Evolutionary conservation across 1,140 invertebrate genomes (phyloP), one percentile per base, ranked within the genome.

Genomic region (Ceratoteleas bidentatus): DNA sequence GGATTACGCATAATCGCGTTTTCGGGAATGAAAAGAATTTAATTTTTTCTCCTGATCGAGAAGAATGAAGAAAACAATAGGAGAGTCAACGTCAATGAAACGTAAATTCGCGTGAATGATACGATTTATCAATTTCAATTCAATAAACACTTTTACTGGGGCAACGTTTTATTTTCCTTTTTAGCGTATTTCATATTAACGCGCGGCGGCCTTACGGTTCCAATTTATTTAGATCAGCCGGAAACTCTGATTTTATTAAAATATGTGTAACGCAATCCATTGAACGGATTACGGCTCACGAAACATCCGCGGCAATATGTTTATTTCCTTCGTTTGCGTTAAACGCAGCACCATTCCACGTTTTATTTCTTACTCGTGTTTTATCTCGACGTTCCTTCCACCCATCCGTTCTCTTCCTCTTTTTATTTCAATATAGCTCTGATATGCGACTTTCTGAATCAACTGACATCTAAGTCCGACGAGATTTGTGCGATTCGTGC

Each of bases 71-170:
- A 13, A 32, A 50, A 53, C 8, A 14, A 0, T 14, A 9, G 9
- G 9, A 24, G 5, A 40, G n/a, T 1, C 49, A n/a, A 60, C 54
- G 32, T 36, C 60, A 49, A 65, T 65, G n/a, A 4, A 58, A 53
- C 33, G 32, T 14, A 14, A 62, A 66, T 47, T 58, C 47, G 24
- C 8, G 49, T 38, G 60, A 16, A 14, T 73, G 62, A 74, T 68
- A 38, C 40, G 58, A 81, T 74, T 81, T 64, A 75, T 53, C 65
- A 70, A 60, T 69, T 58, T 65, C 64, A 47, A 57, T 69, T 58
- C 45, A 53, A 65, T 70, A 80, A 80, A 75, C 65, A 36, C 52
- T 69, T 81, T 52, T 40, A 24, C 24, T 24, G 24, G 24, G 24
- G 24, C 24, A 24, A 24, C 4, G 24, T 4, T 24, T 24, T 24